These are phyloP conservation scores for Schlechtendalia chinensis DNA, from an alignment of 1,140 invertebrate species.

Conservation along the genomic window DNA sequence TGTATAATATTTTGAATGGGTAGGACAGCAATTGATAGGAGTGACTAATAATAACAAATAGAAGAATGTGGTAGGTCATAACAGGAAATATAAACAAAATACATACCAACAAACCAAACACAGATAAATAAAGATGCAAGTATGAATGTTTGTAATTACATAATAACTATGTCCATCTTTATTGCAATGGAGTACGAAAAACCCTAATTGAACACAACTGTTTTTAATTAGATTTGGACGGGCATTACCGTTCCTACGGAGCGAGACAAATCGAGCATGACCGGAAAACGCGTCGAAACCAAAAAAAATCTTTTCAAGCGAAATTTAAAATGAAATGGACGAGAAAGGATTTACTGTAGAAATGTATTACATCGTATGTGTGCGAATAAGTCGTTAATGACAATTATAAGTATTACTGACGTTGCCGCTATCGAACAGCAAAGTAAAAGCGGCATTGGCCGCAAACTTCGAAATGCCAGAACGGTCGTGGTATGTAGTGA, in stretches of 20 bases:
- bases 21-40: background rate
- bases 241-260: background rate
- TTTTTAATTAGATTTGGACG: background rate
- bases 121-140: background rate
- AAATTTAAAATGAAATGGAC: background rate
- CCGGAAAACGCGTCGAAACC: background rate
- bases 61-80: background rate
- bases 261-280: background rate
- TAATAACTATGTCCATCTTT: background rate
- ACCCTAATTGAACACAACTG: background rate
- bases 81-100: background rate
- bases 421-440: background rate
- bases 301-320: background rate
- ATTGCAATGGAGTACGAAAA: background rate
- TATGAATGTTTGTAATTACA: background rate
- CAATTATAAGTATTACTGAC: background rate
- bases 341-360: background rate
- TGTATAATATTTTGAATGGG: background rate
- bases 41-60: no score
- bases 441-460: background rate
- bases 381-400: no score
- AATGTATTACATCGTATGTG: background rate
- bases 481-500: no score
- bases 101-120: background rate
- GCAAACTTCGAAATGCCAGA: background rate